These are phyloP conservation scores for Eutolmus rufibarbis DNA, from an alignment of 2,888 invertebrate genomes.

Conservation along the genomic window DNA sequence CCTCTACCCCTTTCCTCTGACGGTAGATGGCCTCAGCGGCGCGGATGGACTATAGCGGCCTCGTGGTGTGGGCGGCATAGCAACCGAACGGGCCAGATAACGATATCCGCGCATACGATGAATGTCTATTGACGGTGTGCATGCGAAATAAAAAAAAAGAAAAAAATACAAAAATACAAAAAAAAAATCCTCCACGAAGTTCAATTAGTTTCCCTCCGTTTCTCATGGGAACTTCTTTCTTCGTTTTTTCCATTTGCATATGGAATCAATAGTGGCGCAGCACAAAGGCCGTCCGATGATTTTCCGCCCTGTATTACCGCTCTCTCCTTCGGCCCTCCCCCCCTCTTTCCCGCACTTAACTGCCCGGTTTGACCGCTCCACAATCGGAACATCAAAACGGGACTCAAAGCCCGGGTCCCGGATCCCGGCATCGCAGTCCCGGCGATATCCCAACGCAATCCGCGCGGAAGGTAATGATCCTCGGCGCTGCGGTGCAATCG, in stretches of 20 bases:
- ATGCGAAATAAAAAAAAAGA: constrained; percentile 1
- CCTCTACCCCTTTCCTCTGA: neutral
- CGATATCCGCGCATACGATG: constrained; percentile 42
- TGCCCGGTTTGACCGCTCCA: constrained; percentile 29
- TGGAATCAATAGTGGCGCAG: constrained; percentile 27
- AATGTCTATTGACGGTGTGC: constrained; percentile 44
- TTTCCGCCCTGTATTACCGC: constrained; percentile 23
- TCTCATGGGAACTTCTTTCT: constrained; percentile 28
- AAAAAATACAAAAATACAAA: constrained; percentile 21
- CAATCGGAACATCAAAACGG: constrained; percentile 22
- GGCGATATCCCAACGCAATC: neutral
- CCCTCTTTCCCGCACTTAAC: neutral
- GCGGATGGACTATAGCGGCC: neutral
- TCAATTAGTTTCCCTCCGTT: constrained; percentile 45
- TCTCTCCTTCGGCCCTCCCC: neutral
- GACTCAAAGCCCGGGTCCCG: neutral
- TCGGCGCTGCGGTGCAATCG: constrained; percentile 26
- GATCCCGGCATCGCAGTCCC: neutral
- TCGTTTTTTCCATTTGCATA: constrained; percentile 39
- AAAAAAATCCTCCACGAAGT: constrained; percentile 41
- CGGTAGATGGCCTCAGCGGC: neutral
- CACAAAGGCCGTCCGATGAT: constrained; percentile 16
- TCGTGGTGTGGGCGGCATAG: neutral
- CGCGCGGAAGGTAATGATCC: constrained; percentile 19
- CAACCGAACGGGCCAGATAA: constrained; percentile 30